Evolutionary conservation across 2,888 invertebrate genomes (phyloP), one percentile per base, ranked within the genome.

Genomic region (Aethes cnicana): DNA sequence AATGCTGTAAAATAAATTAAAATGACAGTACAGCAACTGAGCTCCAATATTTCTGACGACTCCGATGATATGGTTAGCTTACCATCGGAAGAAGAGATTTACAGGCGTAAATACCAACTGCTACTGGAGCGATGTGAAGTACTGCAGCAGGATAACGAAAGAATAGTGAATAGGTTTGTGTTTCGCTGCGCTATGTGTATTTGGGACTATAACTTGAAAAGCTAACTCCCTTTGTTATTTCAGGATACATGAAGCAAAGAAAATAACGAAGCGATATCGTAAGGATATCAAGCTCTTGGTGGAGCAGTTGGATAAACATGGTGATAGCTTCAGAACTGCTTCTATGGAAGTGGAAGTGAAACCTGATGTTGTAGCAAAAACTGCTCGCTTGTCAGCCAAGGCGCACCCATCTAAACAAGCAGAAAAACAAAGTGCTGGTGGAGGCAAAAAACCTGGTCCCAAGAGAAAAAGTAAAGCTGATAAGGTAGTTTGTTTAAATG

Each of bases 121-220:
- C 80, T 95, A 52, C 78, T 94, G 58, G 94, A 94, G 74, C 92
- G 94, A 90, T 95, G 95, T 79, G 93, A 94, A 82, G 91, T 93
- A 62, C 85, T 95, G 61, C 94, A 95, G 72, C 94, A 94, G 91
- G 93, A 94, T 72, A 95, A 95, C 77, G 94, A 95, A 75, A 91
- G 94, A 78, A 86, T 95, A 60, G 92, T 94, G 52, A 91, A 91
- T 81, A 91, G 92, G 92, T 92, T 73, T 66, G 78, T 75, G 65
- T 73, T 72, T 64, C 57, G 37, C 57, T 33, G 53, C 54, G 59
- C 61, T 61, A 54, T 54, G 56, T 37, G 50, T 41, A 57, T 54
- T 65, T 57, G 58, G 56, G 56, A 50, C 52, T 17, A 47, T 49
- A 54, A 37, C 44, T 63, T n/a, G n/a, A n/a, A n/a, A 46, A 65